Base-by-base conservation (phyloP, 2,113 vertebrate species). In the Euleptes europaea region DNA sequence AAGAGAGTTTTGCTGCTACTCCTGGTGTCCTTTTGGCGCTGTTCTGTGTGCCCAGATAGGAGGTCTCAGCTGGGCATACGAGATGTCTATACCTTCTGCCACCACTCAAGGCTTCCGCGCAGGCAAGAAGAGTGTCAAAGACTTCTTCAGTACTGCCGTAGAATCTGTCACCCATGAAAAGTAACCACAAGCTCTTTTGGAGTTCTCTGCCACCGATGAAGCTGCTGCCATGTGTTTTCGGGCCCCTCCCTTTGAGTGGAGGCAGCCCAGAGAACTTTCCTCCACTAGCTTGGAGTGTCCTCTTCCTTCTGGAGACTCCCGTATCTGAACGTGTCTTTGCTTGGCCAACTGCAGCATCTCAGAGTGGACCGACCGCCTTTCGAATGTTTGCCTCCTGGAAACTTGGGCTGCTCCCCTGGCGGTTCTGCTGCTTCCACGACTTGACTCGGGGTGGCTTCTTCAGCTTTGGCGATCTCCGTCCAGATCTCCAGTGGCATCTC, bases 311-410 rank as follows among this genome's bases (percentile, higher is more conserved):
- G 14, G 65, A 35, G 44, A 3, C 70, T 44, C 70, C 38, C 23
- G 28, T 28, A 2, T 35, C 33, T 1, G 3, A 12, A 7, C 5
- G 35, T 19, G 42, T 73, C 33, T 38, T 42, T 4, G 0, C 54
- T 42, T 8, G 54, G 38, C 54, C 11, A 23, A 3, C 15, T 23
- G 54, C 51, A 9, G 6, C 69, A 13, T 38, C 69, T 70, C 69
- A 38, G 7, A 14, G 17, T 49, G n/a, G n/a, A n/a, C n/a, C n/a
- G 14, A 1, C 40, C 3, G 23, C 1, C 5, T 12, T 23, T 9
- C 26, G 14, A 5, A 21, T 17, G 5, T 38, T 21, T 31, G 78
- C 85, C 86, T 78, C 85, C 89, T 90, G 89, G 38, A 91, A 88
- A 81, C 83, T 5, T 76, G 88, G 47, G 80, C 14, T n/a, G 6